Percentiles rank a stretch among this genome's conserved stretches.
Evolutionary conservation across 2,797 vertebrate species (phyloP).

Genomic region (Sphaeramia orbicularis): DNA sequence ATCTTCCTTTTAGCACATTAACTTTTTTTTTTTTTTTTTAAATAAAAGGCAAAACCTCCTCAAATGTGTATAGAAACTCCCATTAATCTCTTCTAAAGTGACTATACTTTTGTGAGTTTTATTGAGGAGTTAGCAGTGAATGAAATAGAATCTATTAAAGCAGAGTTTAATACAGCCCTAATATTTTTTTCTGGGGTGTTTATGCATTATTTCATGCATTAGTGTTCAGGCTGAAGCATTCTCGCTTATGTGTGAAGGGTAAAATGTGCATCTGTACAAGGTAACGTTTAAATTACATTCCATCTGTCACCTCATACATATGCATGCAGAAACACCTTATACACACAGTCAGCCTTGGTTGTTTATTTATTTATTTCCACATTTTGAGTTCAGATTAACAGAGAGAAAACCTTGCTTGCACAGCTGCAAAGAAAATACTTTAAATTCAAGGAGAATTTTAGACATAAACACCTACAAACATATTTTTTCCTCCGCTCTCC

Average conservation of each 20-base stretch:
- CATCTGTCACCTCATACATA: neutral
- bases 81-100: no score
- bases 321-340: constrained; percentile 2
- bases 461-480: constrained; percentile 50
- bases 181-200: neutral
- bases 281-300: constrained; percentile 1
- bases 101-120: no score
- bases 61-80: no score
- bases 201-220: neutral
- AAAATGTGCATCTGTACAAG: constrained; percentile 30
- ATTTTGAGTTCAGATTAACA: constrained; percentile 36
- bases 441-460: constrained; percentile 55
- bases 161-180: neutral
- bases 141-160: neutral
- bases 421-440: constrained; percentile 39
- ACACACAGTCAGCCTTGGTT: constrained; percentile 16
- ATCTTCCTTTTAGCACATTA: no score
- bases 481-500: constrained; percentile 13
- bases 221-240: neutral
- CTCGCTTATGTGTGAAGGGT: constrained; percentile 24
- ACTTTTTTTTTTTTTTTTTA: no score
- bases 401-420: constrained; percentile 14
- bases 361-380: constrained; percentile 23
- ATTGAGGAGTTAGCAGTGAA: no score
- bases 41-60: no score